phyloP scores from a whole-genome alignment of 2,888 invertebrate species.

The Griposia aprilina region DNA sequence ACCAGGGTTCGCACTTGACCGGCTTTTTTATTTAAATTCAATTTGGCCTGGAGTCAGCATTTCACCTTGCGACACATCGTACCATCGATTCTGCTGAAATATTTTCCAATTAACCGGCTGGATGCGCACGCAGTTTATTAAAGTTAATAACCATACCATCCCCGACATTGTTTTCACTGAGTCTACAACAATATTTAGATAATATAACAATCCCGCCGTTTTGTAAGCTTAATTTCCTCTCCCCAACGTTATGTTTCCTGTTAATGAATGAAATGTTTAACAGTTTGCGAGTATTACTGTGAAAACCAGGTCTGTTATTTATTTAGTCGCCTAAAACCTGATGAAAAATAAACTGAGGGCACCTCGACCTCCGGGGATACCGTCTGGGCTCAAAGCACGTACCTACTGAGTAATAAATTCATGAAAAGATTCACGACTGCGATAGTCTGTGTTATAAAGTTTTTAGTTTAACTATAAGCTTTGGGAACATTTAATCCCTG shows the following conservation, averaged over 20 bases:
- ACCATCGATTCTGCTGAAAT: slow-evolving; percentile 68
- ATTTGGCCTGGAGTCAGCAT: slow-evolving; percentile 53
- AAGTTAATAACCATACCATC: slow-evolving; percentile 71
- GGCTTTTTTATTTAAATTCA: slow-evolving; percentile 57
- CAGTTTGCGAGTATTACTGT: slow-evolving; percentile 64
- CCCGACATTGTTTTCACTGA: slow-evolving; percentile 60
- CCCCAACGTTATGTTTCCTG: slow-evolving; percentile 69
- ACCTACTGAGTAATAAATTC: slow-evolving; percentile 56
- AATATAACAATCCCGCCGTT: slow-evolving; percentile 66
- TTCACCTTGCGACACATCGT: slow-evolving; percentile 63
- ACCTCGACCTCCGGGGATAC: slow-evolving; percentile 35
- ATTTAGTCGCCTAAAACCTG: slow-evolving; percentile 61
- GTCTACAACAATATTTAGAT: slow-evolving; percentile 65
- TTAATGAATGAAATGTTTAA: slow-evolving; percentile 69
- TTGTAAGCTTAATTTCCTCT: slow-evolving; percentile 74
- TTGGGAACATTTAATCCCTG: slow-evolving; percentile 14
- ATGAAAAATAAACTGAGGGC: slow-evolving; percentile 62
- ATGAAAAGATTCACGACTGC: slow-evolving; percentile 51
- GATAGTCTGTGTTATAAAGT: slow-evolving; percentile 32
- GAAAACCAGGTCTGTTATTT: slow-evolving; percentile 59
- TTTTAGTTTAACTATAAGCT: slow-evolving; percentile 36
- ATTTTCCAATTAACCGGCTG: slow-evolving; percentile 77
- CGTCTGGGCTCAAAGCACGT: slow-evolving; percentile 38
- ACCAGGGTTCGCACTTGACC: slow-evolving; percentile 48
- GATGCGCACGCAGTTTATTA: slow-evolving; percentile 71